Evolutionary conservation across 2,888 invertebrate genomes (phyloP), one percentile per base, ranked within the genome.

Genomic region (Cephus sareptanus): DNA sequence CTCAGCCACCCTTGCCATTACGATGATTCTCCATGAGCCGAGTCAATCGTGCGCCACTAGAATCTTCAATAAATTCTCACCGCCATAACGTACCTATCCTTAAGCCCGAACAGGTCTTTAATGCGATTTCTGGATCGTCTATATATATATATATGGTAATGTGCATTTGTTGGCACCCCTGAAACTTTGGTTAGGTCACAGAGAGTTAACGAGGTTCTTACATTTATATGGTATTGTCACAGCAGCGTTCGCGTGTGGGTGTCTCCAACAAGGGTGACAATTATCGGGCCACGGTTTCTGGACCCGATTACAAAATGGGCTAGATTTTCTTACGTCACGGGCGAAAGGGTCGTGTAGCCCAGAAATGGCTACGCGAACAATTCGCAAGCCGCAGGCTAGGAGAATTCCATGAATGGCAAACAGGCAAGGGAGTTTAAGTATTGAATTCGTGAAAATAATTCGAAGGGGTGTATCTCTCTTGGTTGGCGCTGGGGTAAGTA

Each of bases 381-480:
- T 23, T 56, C 56, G 23, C 56, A 56, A 56, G 56, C 56, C 56
- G 56, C 56, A 56, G 56, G 56, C 56, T 56, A 56, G 56, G 30
- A 33, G 71, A 34, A 33, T 79, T 80, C 77, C 79, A 80, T 80
- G 78, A 80, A 79, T 80, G 34, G 74, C 76, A 76, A 75, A 56
- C 71, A 74, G 56, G 56, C 56, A 23, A 70, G 75, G 40, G 56
- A 37, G 74, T 68, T 80, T 76, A 73, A 78, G 79, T 78, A 78
- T 76, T 81, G 80, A 83, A 80, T 83, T 81, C 76, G 80, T 82
- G 83, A 85, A 86, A 88, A 85, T 86, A 83, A 86, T 87, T 85
- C 82, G 80, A 85, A 83, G 80, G 80, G 82, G 84, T 83, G 81
- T 80, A 81, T 80, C 79, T 84, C 81, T 37, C 40, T 56, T 56